Evolutionary conservation across 35 echinoderm and acorn worm genomes (phyloP).

Genomic region (Eucidaris tribuloides): DNA sequence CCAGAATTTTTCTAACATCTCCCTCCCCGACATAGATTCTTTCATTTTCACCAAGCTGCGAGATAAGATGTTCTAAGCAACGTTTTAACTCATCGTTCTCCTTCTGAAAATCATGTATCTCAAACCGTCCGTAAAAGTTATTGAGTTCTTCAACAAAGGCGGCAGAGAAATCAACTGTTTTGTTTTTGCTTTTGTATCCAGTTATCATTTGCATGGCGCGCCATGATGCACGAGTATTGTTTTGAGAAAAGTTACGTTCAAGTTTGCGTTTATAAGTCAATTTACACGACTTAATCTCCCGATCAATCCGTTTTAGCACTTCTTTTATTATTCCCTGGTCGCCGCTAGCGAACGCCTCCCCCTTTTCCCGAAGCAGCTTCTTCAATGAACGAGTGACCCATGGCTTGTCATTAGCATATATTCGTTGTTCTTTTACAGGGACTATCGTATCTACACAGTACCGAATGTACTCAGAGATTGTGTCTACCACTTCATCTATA

Average conservation of each 20-base stretch:
- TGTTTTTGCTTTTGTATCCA: constrained; percentile 8
- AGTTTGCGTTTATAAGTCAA: constrained; percentile 8
- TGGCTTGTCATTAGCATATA: not conserved
- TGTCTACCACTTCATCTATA: not conserved
- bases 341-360: not conserved
- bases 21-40: constrained; percentile 5
- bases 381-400: not conserved
- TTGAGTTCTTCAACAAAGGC: constrained; percentile 45
- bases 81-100: constrained; percentile 10
- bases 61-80: not conserved
- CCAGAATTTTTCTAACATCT: constrained; percentile 21
- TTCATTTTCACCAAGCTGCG: not conserved
- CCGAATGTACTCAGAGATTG: not conserved
- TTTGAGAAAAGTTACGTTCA: constrained; percentile 1
- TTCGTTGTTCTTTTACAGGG: not conserved
- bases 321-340: not conserved
- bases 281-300: constrained; percentile 5
- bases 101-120: constrained; percentile 19
- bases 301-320: not conserved
- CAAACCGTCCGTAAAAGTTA: constrained; percentile 41
- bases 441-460: not conserved
- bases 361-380: not conserved
- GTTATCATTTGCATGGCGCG: not conserved
- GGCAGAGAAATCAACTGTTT: not conserved
- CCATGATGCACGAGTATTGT: constrained; percentile 4